These are phyloP conservation scores for Alloscopus bannaensis DNA, from an alignment of 2,888 invertebrate genomes.

Conservation along the genomic window DNA sequence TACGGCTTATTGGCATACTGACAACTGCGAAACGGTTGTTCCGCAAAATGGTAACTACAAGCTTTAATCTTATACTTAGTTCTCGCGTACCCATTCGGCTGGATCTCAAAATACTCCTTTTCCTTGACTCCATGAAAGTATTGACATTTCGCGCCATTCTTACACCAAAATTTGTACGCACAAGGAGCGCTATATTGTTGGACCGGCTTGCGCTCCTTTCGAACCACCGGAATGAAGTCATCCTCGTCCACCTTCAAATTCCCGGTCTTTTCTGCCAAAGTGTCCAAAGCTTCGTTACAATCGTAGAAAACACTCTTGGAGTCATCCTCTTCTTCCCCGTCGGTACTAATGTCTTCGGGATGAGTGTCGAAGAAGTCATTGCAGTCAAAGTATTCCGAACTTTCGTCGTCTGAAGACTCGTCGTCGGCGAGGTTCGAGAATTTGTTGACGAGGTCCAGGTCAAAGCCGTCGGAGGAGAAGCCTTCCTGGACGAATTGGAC, in stretches of 20 bases:
- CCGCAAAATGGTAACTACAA: neutral
- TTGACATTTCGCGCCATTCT: neutral
- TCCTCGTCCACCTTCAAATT: too few species aligned
- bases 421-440: neutral
- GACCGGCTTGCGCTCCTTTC: neutral
- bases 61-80: neutral
- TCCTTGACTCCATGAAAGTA: neutral
- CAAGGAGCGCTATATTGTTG: neutral
- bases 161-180: neutral
- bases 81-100: neutral
- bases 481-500: slow-evolving; percentile 20
- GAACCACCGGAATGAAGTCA: neutral
- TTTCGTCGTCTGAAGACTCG: neutral
- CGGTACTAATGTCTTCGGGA: neutral
- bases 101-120: neutral
- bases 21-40: neutral
- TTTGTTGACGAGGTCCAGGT: neutral
- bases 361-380: neutral
- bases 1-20: neutral
- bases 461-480: neutral
- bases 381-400: neutral
- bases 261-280: too few species aligned
- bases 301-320: too few species aligned
- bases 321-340: neutral
- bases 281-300: too few species aligned